phyloP scores from a whole-genome alignment of 2,888 invertebrate species.

The Leptopilina myrica region DNA sequence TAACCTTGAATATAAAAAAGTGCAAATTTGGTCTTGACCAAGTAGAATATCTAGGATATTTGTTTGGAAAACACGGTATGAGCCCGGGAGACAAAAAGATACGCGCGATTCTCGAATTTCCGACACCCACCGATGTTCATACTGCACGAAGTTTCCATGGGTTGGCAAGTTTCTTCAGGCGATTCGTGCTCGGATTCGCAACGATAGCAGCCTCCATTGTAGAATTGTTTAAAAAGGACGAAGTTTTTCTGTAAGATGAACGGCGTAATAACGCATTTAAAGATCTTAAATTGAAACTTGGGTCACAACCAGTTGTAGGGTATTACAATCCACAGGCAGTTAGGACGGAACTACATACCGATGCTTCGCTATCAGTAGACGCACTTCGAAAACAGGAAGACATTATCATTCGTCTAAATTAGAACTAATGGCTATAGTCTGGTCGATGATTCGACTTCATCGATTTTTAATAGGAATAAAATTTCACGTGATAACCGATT shows the following conservation, averaged over 20 bases:
- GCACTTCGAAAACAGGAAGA: not conserved
- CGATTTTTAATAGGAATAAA: slow-evolving; percentile 49
- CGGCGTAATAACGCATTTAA: no score
- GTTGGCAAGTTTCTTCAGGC: not conserved
- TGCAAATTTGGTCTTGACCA: no score
- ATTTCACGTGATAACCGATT: slow-evolving; percentile 47
- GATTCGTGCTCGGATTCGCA: not conserved
- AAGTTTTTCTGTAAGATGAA: no score
- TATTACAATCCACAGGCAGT: not conserved
- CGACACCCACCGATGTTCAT: not conserved
- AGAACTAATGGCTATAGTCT: slow-evolving; percentile 54
- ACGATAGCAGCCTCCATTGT: not conserved
- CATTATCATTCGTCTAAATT: not conserved
- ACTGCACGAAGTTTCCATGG: not conserved
- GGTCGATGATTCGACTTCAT: slow-evolving; percentile 50
- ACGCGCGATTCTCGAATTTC: not conserved
- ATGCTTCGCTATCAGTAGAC: not conserved
- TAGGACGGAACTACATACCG: not conserved
- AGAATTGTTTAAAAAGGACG: no score
- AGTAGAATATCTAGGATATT: no score
- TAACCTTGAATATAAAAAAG: no score
- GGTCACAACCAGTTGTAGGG: no score
- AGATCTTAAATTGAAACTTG: no score
- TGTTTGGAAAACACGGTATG: no score
- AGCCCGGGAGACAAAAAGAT: no score